phyloP scores from a whole-genome alignment of 2,113 vertebrate genomes.

The Rhea americana region DNA sequence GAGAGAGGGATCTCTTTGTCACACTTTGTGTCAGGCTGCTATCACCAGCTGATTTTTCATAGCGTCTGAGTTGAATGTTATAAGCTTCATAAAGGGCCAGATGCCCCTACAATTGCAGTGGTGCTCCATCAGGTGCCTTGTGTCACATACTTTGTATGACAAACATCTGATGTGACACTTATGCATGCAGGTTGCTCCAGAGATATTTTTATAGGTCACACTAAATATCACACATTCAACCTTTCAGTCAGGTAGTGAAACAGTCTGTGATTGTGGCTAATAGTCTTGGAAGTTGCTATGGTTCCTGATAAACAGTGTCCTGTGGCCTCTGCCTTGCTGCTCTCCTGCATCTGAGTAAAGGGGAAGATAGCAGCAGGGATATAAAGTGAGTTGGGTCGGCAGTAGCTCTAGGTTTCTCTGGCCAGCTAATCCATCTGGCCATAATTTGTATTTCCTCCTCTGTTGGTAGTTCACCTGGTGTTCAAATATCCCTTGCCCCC shows the following conservation, averaged over 20 bases:
- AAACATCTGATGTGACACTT: slow-evolving; percentile 69
- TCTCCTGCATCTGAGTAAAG: rapidly evolving
- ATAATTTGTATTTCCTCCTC: not conserved
- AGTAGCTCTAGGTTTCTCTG: rapidly evolving
- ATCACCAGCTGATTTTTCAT: not conserved
- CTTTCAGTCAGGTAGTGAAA: slow-evolving; percentile 56
- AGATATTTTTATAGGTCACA: slow-evolving; percentile 72
- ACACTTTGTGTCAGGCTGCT: not conserved
- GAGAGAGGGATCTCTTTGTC: not conserved
- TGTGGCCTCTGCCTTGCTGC: not conserved
- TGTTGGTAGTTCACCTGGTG: not conserved
- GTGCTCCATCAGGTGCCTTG: slow-evolving; percentile 33
- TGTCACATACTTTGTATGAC: slow-evolving; percentile 52
- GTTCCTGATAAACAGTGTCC: slow-evolving; percentile 23
- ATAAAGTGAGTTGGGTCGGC: not conserved
- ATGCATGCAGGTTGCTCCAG: slow-evolving; percentile 62
- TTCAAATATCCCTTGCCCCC: not conserved
- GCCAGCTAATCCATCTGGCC: not conserved
- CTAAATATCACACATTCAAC: slow-evolving; percentile 67
- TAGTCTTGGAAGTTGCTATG: slow-evolving; percentile 31
- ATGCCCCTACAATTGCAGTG: not conserved
- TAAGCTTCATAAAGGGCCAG: not conserved
- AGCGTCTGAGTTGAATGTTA: not conserved
- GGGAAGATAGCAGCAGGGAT: not conserved
- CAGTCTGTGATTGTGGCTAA: slow-evolving; percentile 23